A percentile compares a stretch with the other conserved stretches of the same genome.
These are phyloP conservation scores for Halesus radiatus DNA, from an alignment of 1,140 invertebrate species.

Conservation along the genomic window DNA sequence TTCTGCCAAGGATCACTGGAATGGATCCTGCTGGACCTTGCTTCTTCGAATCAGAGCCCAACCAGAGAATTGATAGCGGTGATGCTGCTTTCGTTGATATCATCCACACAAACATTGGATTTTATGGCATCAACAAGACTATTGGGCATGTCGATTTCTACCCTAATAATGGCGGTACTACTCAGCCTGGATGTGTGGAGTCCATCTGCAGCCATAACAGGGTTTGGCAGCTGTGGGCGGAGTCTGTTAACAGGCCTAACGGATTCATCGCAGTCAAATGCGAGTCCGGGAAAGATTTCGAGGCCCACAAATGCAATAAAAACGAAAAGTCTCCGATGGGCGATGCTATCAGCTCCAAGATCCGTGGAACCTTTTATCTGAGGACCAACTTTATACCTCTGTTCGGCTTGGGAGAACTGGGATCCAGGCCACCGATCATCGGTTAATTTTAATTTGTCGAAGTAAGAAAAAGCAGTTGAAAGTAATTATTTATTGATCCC, in stretches of 20 bases:
- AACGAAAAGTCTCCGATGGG: conserved; percentile 68
- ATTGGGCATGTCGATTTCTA: conserved; percentile 76
- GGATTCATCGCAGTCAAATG: conserved; percentile 69
- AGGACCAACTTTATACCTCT: conserved; percentile 29
- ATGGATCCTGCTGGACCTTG: conserved; percentile 81
- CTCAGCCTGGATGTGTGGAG: conserved; percentile 76
- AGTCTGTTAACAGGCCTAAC: conserved; percentile 71
- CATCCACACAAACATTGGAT: conserved; percentile 78
- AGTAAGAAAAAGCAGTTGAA: no score
- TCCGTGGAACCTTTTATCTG: conserved; percentile 66
- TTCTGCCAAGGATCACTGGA: conserved; percentile 72
- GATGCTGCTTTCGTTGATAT: conserved; percentile 82
- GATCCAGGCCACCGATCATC: not conserved
- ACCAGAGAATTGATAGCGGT: conserved; percentile 71
- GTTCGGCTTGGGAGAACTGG: not conserved
- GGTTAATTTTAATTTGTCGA: no score
- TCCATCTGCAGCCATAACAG: conserved; percentile 75
- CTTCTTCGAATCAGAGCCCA: conserved; percentile 71
- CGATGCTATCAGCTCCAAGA: conserved; percentile 66
- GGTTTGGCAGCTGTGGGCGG: conserved; percentile 72
- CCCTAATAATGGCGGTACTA: conserved; percentile 72
- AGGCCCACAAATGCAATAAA: conserved; percentile 66
- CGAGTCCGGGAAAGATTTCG: conserved; percentile 66
- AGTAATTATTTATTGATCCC: no score
- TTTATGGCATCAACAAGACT: conserved; percentile 63